Conservation (phyloP, 2,797 vertebrate genomes). For the Anisognathus igniventris region DNA sequence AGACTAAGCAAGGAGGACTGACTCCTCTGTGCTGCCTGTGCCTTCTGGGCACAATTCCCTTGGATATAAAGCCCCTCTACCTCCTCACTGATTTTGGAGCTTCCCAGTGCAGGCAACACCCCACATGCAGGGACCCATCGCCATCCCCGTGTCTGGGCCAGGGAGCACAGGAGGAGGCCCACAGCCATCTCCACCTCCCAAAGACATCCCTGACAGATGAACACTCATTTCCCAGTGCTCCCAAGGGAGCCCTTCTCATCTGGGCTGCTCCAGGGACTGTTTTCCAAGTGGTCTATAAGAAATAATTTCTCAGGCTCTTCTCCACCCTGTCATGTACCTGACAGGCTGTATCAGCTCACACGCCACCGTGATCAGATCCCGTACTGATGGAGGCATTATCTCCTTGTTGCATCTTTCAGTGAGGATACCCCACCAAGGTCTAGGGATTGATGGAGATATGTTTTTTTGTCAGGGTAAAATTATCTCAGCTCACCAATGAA, state of each 20-base stretch:
- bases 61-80: background rate
- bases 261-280: constrained; percentile 57
- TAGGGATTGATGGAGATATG: constrained; percentile 51
- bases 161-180: background rate
- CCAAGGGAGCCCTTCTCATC: constrained; percentile 65
- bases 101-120: constrained; percentile 3
- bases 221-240: constrained; percentile 62
- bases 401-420: constrained; percentile 41
- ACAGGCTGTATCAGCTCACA: constrained; percentile 64
- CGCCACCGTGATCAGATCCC: constrained; percentile 53
- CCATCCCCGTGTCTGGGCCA: background rate
- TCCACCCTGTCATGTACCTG: constrained; percentile 65
- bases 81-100: constrained; percentile 15
- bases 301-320: constrained; percentile 72
- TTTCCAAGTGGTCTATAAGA: constrained; percentile 69
- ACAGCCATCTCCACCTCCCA: constrained; percentile 47
- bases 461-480: background rate
- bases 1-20: background rate
- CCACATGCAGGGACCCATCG: constrained; percentile 18
- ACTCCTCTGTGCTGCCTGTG: background rate
- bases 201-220: constrained; percentile 69
- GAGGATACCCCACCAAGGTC: constrained; percentile 25
- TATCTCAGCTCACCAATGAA: constrained; percentile 59
- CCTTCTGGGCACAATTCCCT: background rate
- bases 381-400: constrained; percentile 63